phyloP scores from a whole-genome alignment of 37 sponge, comb jelly and placozoan genomes.

The Dysidea cf. avara region DNA sequence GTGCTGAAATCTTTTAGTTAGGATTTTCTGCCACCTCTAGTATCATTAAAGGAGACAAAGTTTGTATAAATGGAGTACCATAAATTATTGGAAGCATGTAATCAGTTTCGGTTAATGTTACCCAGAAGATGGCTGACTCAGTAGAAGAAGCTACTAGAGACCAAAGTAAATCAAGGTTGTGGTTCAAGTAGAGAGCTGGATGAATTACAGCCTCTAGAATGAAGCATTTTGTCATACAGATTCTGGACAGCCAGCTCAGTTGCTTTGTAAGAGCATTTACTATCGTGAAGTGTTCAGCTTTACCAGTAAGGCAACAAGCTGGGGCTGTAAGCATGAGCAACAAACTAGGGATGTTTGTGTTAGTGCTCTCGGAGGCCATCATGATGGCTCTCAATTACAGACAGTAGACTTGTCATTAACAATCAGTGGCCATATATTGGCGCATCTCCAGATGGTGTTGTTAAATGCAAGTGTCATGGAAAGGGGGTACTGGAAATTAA shows the following conservation, averaged over 20 bases:
- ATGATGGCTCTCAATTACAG: too few species aligned
- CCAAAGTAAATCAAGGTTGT: too few species aligned
- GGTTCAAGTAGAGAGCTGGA: slow-evolving; percentile 24
- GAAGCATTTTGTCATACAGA: slow-evolving; percentile 1
- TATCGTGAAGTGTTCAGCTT: slow-evolving; percentile 5
- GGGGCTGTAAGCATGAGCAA: slow-evolving; percentile 20
- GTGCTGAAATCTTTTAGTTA: background rate
- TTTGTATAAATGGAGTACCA: background rate
- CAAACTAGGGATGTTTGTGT: too few species aligned
- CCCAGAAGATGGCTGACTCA: background rate
- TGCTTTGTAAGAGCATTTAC: slow-evolving; percentile 12
- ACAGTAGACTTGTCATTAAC: slow-evolving; percentile 26
- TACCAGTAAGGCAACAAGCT: slow-evolving; percentile 3
- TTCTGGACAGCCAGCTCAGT: background rate
- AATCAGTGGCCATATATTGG: slow-evolving; percentile 36
- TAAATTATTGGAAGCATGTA: background rate
- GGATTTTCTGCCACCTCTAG: slow-evolving; percentile 1
- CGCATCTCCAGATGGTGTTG: too few species aligned
- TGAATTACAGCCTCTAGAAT: slow-evolving; percentile 10
- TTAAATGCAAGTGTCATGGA: slow-evolving; percentile 51
- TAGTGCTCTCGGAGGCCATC: too few species aligned
- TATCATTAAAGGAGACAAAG: background rate
- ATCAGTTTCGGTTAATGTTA: background rate
- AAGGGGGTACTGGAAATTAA: too few species aligned
- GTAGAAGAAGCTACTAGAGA: slow-evolving; percentile 1